Conservation (phyloP, 1,140 invertebrate species). For the Rhopalosiphum maidis region DNA sequence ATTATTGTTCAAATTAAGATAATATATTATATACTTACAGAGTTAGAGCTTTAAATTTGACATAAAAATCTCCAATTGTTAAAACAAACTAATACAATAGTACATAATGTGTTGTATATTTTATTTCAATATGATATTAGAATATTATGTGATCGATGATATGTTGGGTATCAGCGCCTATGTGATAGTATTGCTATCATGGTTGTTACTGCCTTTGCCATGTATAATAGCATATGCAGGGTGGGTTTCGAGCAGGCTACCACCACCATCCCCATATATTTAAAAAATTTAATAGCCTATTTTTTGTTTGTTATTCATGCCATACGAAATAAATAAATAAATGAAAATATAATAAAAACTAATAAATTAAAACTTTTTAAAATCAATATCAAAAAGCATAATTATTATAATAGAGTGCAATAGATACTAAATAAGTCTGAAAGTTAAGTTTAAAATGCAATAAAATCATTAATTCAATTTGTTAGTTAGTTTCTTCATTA, state of each 20-base stretch:
- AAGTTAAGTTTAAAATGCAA: constrained; percentile 29
- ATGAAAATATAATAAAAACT: neutral
- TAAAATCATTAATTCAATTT: constrained; percentile 28
- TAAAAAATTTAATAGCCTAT: no score
- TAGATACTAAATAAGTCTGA: constrained; percentile 14
- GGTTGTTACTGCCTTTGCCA: no score
- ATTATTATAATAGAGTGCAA: neutral
- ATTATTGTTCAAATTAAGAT: neutral
- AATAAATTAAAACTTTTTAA: neutral
- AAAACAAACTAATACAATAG: neutral
- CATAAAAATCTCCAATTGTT: neutral
- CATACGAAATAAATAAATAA: no score
- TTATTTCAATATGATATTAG: neutral
- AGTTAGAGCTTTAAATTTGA: neutral
- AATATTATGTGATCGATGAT: no score
- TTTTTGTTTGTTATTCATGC: no score
- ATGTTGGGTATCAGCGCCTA: no score
- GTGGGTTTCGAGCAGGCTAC: no score
- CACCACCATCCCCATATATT: no score
- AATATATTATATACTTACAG: no score
- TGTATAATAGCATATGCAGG: no score
- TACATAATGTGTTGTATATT: neutral
- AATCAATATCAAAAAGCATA: constrained; percentile 3
- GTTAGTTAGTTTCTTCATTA: constrained; percentile 34
- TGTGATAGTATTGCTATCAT: no score